Percentiles rank a stretch among this genome's conserved stretches.
phyloP scores from a whole-genome alignment of 2,113 vertebrate species.

The Maccullochella peelii region DNA sequence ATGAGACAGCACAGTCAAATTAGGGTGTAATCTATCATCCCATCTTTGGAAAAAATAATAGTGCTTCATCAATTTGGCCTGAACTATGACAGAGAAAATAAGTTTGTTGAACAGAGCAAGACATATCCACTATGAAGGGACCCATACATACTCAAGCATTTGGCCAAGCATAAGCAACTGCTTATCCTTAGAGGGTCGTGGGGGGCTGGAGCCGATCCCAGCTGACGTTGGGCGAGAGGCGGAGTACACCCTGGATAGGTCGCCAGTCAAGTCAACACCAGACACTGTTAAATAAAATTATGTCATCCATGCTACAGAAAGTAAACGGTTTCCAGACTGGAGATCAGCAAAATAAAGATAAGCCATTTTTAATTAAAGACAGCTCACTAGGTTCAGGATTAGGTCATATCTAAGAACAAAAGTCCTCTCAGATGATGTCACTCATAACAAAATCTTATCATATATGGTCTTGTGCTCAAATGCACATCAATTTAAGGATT shows the following conservation, averaged over 20 bases:
- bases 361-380: background rate
- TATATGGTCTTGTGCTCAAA: background rate
- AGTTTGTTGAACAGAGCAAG: background rate
- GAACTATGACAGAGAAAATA: background rate
- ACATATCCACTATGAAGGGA: background rate
- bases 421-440: background rate
- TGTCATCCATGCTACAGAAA: background rate
- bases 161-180: no score
- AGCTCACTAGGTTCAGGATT: background rate
- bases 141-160: background rate
- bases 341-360: background rate
- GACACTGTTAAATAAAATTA: background rate
- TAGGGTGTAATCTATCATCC: background rate
- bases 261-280: no score
- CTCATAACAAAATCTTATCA: background rate
- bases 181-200: no score
- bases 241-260: no score
- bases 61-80: background rate
- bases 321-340: background rate
- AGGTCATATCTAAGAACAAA: background rate
- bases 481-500: background rate
- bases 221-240: no score
- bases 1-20: slow-evolving; percentile 12
- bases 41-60: background rate
- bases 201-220: no score